Evolutionary conservation across 2,888 invertebrate species (phyloP), one percentile per base, ranked within the genome.

Genomic region (Zhengitettix transpicula): DNA sequence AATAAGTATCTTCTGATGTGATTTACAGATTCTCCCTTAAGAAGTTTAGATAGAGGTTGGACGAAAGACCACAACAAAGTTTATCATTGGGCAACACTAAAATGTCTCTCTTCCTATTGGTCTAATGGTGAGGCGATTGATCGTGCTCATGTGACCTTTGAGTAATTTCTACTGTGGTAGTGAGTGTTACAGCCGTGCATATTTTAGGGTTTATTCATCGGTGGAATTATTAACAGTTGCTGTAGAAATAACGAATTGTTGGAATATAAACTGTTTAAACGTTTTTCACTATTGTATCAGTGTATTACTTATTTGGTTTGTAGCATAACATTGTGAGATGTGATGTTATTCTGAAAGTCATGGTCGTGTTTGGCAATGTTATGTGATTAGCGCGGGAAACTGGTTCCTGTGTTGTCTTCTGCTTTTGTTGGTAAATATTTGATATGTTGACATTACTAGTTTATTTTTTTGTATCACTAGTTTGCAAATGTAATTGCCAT

Each of bases 121-220:
- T 56, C 44, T 58, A 51, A 52, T 40, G 40, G 14, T 47, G 42
- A 59, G 61, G 62, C 62, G 64, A 65, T 64, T 64, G 65, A 65
- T 65, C 62, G 64, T 64, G 63, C 60, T 63, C 64, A 64, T 64
- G 64, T 65, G 65, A 65, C 65, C 65, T 65, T 65, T 63, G 60
- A 62, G 63, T 62, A 62, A 58, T 63, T 62, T 61, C 61, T 57
- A 47, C 40, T 44, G 54, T 44, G 58, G 56, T 40, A 51, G 40
- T 41, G 57, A 54, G 55, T 57, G 54, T 28, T 40, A 54, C 40
- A 52, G 42, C 44, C 28, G 40, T 52, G 44, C 58, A 52, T 59
- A 28, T 54, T 56, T 54, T 54, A 16, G 28, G 41, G 40, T 42
- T 44, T 57, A 55, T 40, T 51, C 16, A 41, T 56, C 16, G 16